Base-by-base conservation (phyloP, 1,140 invertebrate genomes). In the Aphaenogaster rudis region DNA sequence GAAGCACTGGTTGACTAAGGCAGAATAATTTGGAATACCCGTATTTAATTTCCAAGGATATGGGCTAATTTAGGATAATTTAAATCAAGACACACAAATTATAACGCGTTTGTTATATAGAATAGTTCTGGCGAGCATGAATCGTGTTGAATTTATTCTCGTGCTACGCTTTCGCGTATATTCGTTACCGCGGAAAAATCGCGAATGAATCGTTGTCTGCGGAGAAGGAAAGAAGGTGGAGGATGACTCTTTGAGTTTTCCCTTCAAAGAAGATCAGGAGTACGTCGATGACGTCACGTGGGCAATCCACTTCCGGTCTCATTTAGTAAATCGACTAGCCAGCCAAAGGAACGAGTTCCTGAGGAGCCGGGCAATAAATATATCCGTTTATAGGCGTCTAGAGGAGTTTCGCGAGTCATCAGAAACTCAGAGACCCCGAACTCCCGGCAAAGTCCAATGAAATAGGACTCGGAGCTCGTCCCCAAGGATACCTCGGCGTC, bases 401-500 rank as follows among this genome's bases (percentile, higher is more conserved):
- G 85, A 90, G 85, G 78, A 90, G 89, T 90, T 90, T 89, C 78
- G 86, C 85, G 85, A 90, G 88, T 90, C 89, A 84, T 90, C 89
- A 77, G 84, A 89, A 90, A 84, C 87, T 89, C 81, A 67, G 84
- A 64, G 84, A 81, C 66, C 39, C 50, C 77, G 72, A 89, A 89
- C 88, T 89, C 61, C 67, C 66, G 45, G 61, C 67, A 21, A 77
- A 86, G 71, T 66, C 66, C 71, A 71, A 88, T 90, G 88, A 90
- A 89, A 90, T 90, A 87, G 88, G 42, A 54, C 71, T 81, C 39
- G 15, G 11, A 33, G 77, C 42, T 33, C 39, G 76, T 86, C 78
- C 72, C 88, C 50, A 57, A 66, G 78, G 72, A 86, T 50, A n/a
- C 39, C 39, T 48, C 39, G 42, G n/a, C 11, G 36, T 4, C 28